A percentile compares a stretch with the other conserved stretches of the same genome.
phyloP scores from a whole-genome alignment of 2,113 vertebrate genomes.

The Eira barbara region DNA sequence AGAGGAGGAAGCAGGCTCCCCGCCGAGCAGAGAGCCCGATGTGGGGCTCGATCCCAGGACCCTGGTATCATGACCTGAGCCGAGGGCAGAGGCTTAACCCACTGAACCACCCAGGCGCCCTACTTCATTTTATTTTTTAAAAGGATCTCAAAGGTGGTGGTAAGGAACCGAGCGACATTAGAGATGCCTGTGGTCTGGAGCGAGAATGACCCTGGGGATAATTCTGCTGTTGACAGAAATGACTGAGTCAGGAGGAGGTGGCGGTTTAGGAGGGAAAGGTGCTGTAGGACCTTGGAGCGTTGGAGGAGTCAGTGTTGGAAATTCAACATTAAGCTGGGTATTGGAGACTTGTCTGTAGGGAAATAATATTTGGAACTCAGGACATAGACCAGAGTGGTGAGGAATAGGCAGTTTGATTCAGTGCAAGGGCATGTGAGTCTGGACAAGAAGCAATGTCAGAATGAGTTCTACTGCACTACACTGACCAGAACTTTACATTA shows the following conservation, averaged over 20 bases:
- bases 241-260: background rate
- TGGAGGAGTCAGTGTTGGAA: background rate
- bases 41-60: no score
- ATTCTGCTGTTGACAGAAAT: background rate
- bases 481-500: background rate
- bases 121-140: background rate
- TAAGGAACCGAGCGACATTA: background rate
- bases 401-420: background rate
- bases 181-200: background rate
- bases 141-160: background rate
- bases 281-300: background rate
- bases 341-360: background rate
- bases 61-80: no score
- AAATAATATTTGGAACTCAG: background rate
- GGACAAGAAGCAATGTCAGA: background rate
- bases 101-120: no score
- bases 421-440: background rate
- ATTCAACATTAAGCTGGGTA: background rate
- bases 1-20: no score
- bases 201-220: background rate
- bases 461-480: background rate
- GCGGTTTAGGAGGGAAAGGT: background rate
- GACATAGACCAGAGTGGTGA: background rate
- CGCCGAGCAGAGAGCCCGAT: no score
- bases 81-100: no score